Evolutionary conservation across 23 tunicate genomes (phyloP).

Genomic region (Corella eumyota): DNA sequence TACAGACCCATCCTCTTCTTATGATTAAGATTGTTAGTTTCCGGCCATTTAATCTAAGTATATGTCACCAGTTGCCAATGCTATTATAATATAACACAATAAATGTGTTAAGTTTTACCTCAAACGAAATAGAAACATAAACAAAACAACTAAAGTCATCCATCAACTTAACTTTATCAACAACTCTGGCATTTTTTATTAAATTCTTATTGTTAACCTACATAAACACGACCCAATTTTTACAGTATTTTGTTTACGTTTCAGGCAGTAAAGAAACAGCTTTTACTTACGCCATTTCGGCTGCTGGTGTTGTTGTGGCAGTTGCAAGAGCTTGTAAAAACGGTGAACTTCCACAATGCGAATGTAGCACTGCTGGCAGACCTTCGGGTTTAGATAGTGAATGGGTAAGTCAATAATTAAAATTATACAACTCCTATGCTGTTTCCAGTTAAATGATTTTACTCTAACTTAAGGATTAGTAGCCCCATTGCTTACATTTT

Average conservation of each 20-base stretch:
- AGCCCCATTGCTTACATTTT: too few relatives aligned
- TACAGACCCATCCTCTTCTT: too few relatives aligned
- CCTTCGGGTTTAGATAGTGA: constrained; percentile 55
- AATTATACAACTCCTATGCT: too few relatives aligned
- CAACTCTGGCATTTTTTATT: not conserved
- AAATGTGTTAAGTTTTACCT: too few relatives aligned
- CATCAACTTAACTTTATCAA: not conserved
- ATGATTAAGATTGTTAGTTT: too few relatives aligned
- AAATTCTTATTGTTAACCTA: not conserved
- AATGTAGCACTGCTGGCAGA: constrained; percentile 53
- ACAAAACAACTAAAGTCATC: not conserved
- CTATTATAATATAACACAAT: too few relatives aligned
- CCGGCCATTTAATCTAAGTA: too few relatives aligned
- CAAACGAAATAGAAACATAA: not conserved
- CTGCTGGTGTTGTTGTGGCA: constrained; percentile 94
- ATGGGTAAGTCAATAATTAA: constrained; percentile 57
- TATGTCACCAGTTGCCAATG: too few relatives aligned
- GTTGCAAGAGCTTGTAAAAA: constrained; percentile 87
- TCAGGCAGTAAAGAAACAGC: constrained; percentile 98
- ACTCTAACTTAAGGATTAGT: too few relatives aligned
- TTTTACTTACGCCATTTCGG: constrained; percentile 90
- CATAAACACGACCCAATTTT: not conserved
- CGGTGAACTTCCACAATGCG: constrained; percentile 55
- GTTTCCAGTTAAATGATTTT: too few relatives aligned
- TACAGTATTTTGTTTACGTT: not conserved